Conservation (phyloP, 2,113 vertebrate genomes). For the Elanoides forficatus region DNA sequence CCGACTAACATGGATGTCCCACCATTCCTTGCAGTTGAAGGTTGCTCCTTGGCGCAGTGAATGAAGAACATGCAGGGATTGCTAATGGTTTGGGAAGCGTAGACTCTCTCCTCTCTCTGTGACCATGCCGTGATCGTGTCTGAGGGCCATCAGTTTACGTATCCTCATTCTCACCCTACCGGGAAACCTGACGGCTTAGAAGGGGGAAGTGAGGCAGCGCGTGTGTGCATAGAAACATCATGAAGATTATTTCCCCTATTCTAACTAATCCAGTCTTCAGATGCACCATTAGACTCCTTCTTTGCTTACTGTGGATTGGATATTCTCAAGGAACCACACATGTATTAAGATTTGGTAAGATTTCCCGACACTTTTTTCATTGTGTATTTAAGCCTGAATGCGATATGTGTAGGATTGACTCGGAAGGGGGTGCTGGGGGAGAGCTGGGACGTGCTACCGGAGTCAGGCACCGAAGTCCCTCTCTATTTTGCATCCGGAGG, state of each 20-base stretch:
- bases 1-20: slow-evolving; percentile 92
- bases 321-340: slow-evolving; percentile 94
- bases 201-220: slow-evolving; percentile 80
- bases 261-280: slow-evolving; percentile 87
- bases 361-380: slow-evolving; percentile 20
- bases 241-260: slow-evolving; percentile 88
- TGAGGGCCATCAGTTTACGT: slow-evolving; percentile 78
- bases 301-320: slow-evolving; percentile 91
- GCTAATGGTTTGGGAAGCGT: slow-evolving; percentile 87
- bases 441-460: not conserved
- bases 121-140: slow-evolving; percentile 94
- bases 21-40: slow-evolving; percentile 89
- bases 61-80: slow-evolving; percentile 87
- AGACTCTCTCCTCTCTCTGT: slow-evolving; percentile 77
- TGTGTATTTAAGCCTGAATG: not conserved
- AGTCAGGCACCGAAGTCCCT: not conserved
- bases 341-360: slow-evolving; percentile 98
- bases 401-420: not conserved
- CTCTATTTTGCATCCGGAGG: slow-evolving; percentile 32
- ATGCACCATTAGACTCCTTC: slow-evolving; percentile 82
- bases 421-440: not conserved
- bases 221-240: slow-evolving; percentile 84
- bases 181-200: slow-evolving; percentile 82
- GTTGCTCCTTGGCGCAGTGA: slow-evolving; percentile 94
- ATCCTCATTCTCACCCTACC: slow-evolving; percentile 75